Conservation (phyloP, 2,888 invertebrate species). For the Tenodera sinensis region DNA sequence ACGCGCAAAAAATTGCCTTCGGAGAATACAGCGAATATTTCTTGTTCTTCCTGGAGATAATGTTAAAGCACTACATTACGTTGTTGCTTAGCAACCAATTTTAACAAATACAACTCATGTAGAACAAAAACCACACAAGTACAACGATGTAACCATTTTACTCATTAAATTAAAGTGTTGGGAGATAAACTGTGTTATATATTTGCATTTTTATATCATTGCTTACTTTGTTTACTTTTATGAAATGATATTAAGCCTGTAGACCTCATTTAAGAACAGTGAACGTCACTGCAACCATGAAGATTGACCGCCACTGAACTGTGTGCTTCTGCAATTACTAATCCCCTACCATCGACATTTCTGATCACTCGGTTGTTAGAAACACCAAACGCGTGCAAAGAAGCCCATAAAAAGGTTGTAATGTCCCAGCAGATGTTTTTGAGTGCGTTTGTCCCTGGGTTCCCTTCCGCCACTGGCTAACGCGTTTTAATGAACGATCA, state of each 20-base stretch:
- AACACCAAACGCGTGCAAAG: not conserved
- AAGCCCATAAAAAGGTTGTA: not conserved
- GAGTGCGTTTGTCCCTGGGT: not conserved
- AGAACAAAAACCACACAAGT: too few relatives aligned
- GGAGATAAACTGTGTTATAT: too few relatives aligned
- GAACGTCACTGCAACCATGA: too few relatives aligned
- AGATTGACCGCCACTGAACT: not conserved
- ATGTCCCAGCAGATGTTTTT: not conserved
- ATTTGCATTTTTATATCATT: too few relatives aligned
- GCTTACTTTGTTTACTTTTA: too few relatives aligned
- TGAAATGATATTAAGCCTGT: too few relatives aligned
- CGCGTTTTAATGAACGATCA: not conserved
- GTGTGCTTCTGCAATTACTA: not conserved
- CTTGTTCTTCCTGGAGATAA: not conserved
- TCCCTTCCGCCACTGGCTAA: not conserved
- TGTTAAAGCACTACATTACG: too few relatives aligned
- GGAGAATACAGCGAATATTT: not conserved
- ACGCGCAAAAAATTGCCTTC: not conserved
- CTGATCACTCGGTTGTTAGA: not conserved
- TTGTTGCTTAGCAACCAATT: too few relatives aligned
- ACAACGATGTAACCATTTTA: too few relatives aligned
- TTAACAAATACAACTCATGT: too few relatives aligned
- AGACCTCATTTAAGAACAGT: too few relatives aligned
- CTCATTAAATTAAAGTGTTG: too few relatives aligned
- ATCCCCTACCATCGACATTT: not conserved